Percentiles rank a stretch among this genome's conserved stretches.
phyloP scores from a whole-genome alignment of 2,113 vertebrate genomes.

The Pagrus major region DNA sequence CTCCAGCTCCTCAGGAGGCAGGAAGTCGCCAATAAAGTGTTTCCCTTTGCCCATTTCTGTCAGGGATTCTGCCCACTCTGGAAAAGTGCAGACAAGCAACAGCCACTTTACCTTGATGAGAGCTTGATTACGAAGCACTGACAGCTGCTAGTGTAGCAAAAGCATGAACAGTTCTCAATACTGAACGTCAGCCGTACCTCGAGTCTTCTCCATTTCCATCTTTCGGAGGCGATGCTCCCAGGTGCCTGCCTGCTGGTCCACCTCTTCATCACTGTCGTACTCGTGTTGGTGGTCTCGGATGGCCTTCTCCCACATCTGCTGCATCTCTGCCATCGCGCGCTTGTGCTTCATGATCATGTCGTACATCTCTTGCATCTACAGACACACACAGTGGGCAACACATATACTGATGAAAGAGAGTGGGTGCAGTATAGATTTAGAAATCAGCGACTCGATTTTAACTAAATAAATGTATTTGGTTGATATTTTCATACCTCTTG shows the following conservation, averaged over 20 bases:
- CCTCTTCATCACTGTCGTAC: constrained; percentile 97
- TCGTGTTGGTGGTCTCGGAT: constrained; percentile 93
- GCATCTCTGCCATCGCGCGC: constrained; percentile 96
- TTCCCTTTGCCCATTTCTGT: constrained; percentile 98
- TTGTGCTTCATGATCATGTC: constrained; percentile 99
- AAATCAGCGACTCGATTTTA: neutral
- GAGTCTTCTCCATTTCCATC: constrained; percentile 99
- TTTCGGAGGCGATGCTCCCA: constrained; percentile 97
- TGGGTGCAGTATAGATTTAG: neutral
- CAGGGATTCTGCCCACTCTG: constrained; percentile 98
- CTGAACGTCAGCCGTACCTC: constrained; percentile 81
- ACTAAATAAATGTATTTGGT: neutral
- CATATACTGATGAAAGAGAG: neutral
- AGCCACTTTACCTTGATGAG: neutral
- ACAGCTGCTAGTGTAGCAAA: neutral
- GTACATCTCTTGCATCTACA: constrained; percentile 98
- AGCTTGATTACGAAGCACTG: neutral
- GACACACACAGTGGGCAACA: neutral
- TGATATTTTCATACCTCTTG: constrained; percentile 88
- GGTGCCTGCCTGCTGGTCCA: constrained; percentile 91
- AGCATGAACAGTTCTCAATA: neutral
- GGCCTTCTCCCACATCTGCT: constrained; percentile 95
- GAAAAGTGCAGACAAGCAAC: constrained; percentile 20
- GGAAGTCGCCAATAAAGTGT: constrained; percentile 97
- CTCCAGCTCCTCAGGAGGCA: constrained; percentile 96